Conservation (phyloP, 1,140 invertebrate genomes). For the Rhyacophila brunnea region DNA sequence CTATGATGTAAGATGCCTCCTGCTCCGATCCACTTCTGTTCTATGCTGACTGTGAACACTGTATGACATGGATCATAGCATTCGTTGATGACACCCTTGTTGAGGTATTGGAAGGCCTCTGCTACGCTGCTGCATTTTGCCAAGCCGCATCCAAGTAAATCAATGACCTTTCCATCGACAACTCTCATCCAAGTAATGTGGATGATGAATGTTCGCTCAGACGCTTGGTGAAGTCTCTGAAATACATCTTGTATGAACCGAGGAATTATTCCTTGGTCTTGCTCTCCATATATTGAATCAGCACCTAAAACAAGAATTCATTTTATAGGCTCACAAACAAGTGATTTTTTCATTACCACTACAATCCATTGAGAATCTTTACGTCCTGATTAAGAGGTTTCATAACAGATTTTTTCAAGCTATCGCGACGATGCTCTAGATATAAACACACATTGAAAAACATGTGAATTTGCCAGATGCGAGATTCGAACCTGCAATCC, state of each 20-base stretch:
- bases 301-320: constrained; percentile 50
- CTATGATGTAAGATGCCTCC: constrained; percentile 56
- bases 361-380: too few species aligned
- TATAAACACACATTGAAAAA: too few species aligned
- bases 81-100: constrained; percentile 47
- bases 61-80: constrained; percentile 56
- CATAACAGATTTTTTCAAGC: too few species aligned
- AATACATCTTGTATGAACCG: constrained; percentile 73
- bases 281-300: constrained; percentile 65
- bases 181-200: constrained; percentile 68
- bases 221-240: constrained; percentile 59
- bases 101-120: constrained; percentile 58
- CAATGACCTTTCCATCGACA: constrained; percentile 55
- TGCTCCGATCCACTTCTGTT: constrained; percentile 64
- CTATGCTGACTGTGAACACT: constrained; percentile 66
- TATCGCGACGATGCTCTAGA: too few species aligned
- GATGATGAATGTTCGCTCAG: constrained; percentile 59
- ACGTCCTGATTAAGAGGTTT: too few species aligned
- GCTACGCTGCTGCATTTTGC: constrained; percentile 54
- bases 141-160: constrained; percentile 57
- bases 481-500: too few species aligned
- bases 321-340: too few species aligned
- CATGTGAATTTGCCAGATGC: too few species aligned
- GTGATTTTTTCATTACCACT: too few species aligned
- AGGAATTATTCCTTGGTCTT: constrained; percentile 74